Evolutionary conservation across 2,113 vertebrate species (phyloP).

Genomic region (Spea bombifrons): DNA sequence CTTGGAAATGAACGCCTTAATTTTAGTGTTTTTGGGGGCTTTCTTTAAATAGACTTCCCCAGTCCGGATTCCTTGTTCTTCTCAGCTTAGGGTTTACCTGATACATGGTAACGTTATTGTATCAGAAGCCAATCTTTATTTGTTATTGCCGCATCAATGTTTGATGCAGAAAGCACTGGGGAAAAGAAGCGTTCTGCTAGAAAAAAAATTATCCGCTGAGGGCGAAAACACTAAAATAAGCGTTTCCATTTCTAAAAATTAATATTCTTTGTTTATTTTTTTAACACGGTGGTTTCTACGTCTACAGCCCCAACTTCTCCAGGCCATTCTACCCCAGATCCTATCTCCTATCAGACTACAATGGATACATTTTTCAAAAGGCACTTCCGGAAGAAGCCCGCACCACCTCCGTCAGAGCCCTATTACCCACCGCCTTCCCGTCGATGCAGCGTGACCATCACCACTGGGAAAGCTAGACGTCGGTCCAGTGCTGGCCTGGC

Average conservation of each 20-base stretch:
- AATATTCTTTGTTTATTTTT: neutral
- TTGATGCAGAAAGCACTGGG: no score
- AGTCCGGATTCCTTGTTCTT: no score
- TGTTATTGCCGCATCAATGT: no score
- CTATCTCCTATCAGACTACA: conserved; percentile 4
- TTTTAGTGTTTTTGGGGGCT: neutral
- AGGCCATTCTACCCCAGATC: conserved; percentile 17
- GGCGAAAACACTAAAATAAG: no score
- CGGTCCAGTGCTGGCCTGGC: conserved; percentile 78
- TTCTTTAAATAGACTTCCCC: neutral
- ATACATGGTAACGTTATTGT: no score
- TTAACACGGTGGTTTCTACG: conserved; percentile 64
- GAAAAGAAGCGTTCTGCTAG: no score
- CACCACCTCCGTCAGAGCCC: conserved; percentile 19
- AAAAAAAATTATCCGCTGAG: no score
- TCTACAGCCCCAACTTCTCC: conserved; percentile 63
- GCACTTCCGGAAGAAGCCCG: conserved; percentile 70
- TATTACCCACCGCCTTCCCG: conserved; percentile 26
- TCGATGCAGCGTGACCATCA: conserved; percentile 58
- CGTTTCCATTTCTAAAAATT: no score
- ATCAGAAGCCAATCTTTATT: no score
- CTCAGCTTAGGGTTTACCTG: no score
- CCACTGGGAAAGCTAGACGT: conserved; percentile 77
- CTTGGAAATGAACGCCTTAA: neutral
- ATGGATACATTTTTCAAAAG: conserved; percentile 87